These are phyloP conservation scores for Coreius guichenoti DNA, from an alignment of 2,797 vertebrate genomes.

Conservation along the genomic window DNA sequence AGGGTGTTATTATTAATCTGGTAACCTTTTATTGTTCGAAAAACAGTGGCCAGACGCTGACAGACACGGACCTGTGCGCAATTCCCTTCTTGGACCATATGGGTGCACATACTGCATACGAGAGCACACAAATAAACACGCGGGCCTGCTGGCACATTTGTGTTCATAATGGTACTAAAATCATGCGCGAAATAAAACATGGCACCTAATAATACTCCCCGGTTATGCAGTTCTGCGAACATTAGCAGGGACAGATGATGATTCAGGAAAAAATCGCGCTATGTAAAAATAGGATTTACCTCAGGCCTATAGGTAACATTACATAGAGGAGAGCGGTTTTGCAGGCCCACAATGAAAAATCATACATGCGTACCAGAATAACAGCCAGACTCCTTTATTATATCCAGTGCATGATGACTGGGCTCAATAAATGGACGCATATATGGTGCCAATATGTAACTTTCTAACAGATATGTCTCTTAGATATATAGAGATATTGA, in stretches of 20 bases:
- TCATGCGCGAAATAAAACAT: constrained; percentile 56
- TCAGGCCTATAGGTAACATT: background rate
- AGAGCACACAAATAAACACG: constrained; percentile 71
- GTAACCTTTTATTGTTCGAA: constrained; percentile 35
- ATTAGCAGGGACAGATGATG: background rate
- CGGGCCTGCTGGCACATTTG: constrained; percentile 68
- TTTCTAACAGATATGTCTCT: background rate
- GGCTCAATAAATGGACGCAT: background rate
- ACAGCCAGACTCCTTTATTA: constrained; percentile 8
- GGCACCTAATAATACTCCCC: background rate
- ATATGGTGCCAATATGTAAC: background rate
- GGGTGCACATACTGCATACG: constrained; percentile 77
- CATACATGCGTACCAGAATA: constrained; percentile 35
- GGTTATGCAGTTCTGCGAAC: background rate
- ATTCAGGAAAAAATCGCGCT: background rate
- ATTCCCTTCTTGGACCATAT: constrained; percentile 71
- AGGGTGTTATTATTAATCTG: constrained; percentile 11
- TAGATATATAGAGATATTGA: background rate
- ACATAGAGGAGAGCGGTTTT: background rate
- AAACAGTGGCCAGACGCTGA: constrained; percentile 12
- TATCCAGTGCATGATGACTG: background rate
- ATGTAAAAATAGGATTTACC: constrained; percentile 1
- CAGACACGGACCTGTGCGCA: constrained; percentile 59
- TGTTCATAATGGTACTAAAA: constrained; percentile 73
- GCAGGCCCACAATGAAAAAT: constrained; percentile 32